A percentile compares a stretch with the other conserved stretches of the same genome.
phyloP scores from a whole-genome alignment of 2,113 vertebrate species.

The Octodon degus region DNA sequence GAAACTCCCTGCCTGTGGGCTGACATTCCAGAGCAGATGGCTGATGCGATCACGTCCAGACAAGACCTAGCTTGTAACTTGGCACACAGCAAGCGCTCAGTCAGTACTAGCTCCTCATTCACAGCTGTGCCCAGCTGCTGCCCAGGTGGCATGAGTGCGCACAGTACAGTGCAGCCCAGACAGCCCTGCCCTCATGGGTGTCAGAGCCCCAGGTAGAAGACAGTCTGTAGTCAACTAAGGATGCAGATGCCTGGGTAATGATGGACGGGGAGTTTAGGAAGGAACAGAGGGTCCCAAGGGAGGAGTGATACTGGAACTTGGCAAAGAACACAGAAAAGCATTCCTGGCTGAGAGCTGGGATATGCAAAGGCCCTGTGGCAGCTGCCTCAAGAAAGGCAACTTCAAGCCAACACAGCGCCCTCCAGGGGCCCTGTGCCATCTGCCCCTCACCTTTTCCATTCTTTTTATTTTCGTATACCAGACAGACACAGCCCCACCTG shows the following conservation, averaged over 20 bases:
- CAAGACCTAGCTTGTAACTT: background rate
- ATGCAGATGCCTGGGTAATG: background rate
- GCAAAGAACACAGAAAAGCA: background rate
- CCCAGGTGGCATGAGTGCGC: background rate
- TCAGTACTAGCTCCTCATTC: background rate
- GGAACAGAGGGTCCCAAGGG: background rate
- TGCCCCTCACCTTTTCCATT: background rate
- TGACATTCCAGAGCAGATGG: background rate
- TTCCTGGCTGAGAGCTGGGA: background rate
- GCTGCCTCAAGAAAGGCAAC: background rate
- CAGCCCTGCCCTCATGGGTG: background rate
- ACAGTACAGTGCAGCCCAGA: background rate
- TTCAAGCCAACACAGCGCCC: background rate
- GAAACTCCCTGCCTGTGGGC: background rate
- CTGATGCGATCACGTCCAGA: background rate
- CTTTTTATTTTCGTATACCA: background rate
- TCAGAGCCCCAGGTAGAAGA: background rate
- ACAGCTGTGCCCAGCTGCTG: background rate
- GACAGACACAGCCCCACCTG: background rate
- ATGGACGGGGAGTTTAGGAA: background rate
- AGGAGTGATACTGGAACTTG: background rate
- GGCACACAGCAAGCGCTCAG: background rate
- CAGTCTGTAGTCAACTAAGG: background rate
- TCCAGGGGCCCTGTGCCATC: background rate
- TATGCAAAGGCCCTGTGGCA: conserved; percentile 21